Evolutionary conservation across 2,797 vertebrate species (phyloP), one percentile per base, ranked within the genome.

Genomic region (Epinephelus coioides): DNA sequence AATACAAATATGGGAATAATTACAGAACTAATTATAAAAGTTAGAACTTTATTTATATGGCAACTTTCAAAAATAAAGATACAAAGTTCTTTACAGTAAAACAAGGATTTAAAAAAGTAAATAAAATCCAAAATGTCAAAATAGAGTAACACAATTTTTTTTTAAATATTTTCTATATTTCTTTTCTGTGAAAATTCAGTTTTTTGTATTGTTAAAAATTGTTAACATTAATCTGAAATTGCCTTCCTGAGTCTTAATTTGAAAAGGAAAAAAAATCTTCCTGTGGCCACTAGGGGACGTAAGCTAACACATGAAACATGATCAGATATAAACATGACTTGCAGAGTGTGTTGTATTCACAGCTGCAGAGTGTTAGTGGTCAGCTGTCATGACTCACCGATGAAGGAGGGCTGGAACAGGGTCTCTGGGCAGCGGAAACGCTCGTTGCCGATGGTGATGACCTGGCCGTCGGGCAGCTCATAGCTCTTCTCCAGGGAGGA

Each of bases 381-480:
- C 68, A 68, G 49, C 66, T 50, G 57, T 38, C 8, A 10, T 11
- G 46, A 73, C 92, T 94, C 86, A 98, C 97, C 97, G 0, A 98
- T 97, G 93, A 98, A 98, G 73, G 97, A 98, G 1, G 97, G 98
- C 93, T 98, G 98, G 96, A 98, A 98, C 78, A 98, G 96, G 46
- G 98, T 97, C 95, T 98, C 97, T 0, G 97, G 98, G 92, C 98
- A 99, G 81, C 98, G 98, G 97, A 98, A 99, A 72, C 98, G 97
- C 92, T 99, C 98, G 0, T 99, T 99, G 82, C 98, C 98, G 0
- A 99, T 99, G 93, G 98, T 99, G 96, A 99, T 99, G 92, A 99
- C 98, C 92, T 99, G 98, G 25, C 98, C 98, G 0, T 99, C 98
- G 0, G 98, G 98, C 43, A 99, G 94, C 94, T 99, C 98, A 0